These are phyloP conservation scores for Hypomesus transpacificus DNA, from an alignment of 2,113 vertebrate genomes.

Conservation along the genomic window DNA sequence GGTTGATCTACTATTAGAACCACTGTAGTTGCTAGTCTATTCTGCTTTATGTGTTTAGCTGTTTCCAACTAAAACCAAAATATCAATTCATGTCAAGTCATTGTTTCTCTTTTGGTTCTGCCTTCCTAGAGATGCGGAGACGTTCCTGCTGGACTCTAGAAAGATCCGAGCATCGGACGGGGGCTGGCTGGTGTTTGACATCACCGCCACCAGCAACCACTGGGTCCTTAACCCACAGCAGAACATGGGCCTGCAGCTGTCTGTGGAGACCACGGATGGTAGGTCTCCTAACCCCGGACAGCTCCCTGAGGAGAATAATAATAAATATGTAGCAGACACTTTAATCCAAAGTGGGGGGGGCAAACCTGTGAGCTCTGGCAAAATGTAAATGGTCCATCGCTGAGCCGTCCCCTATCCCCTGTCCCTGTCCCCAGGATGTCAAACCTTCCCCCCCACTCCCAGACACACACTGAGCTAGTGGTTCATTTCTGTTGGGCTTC, in stretches of 20 bases:
- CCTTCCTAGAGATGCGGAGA: constrained; percentile 85
- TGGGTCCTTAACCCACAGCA: constrained; percentile 98
- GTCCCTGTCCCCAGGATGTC: no score
- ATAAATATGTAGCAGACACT: neutral
- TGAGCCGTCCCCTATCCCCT: no score
- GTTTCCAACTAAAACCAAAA: no score
- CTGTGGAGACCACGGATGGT: constrained; percentile 91
- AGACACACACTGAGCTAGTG: no score
- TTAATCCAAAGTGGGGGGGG: neutral
- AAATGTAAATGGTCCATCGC: no score
- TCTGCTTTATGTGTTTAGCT: no score
- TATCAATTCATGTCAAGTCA: no score
- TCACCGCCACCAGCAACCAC: constrained; percentile 96
- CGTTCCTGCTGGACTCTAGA: constrained; percentile 89
- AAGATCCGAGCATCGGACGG: constrained; percentile 86
- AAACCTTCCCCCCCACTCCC: no score
- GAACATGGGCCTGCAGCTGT: constrained; percentile 95
- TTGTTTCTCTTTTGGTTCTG: constrained; percentile 6
- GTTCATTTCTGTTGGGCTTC: no score
- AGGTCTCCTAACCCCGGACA: constrained; percentile 52
- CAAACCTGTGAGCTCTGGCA: no score
- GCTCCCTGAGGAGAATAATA: neutral
- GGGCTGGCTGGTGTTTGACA: constrained; percentile 97
- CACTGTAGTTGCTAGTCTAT: no score
- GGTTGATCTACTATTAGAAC: no score